phyloP scores from a whole-genome alignment of 2,113 vertebrate species.

The Mobula hypostoma region DNA sequence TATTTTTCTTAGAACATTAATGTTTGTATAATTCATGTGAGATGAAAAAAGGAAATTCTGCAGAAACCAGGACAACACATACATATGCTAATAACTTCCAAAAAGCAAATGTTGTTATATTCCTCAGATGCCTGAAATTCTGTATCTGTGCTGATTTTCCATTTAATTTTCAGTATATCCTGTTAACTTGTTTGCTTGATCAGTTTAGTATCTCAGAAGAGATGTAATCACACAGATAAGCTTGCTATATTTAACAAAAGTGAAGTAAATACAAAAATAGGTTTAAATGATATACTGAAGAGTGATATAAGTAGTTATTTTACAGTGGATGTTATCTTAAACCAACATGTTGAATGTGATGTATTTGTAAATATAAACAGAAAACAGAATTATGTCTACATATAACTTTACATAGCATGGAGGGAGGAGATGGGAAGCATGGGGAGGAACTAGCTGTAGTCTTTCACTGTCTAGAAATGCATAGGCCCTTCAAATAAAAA shows the following conservation, averaged over 20 bases:
- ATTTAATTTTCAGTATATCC: no score
- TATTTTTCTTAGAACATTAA: background rate
- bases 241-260: background rate
- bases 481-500: background rate
- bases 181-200: background rate
- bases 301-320: background rate
- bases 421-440: no score
- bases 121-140: background rate
- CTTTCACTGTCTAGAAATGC: background rate
- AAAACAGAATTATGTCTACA: background rate
- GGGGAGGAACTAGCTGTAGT: background rate
- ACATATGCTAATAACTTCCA: background rate
- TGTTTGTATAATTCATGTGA: background rate
- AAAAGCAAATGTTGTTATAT: background rate
- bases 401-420: background rate
- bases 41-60: background rate
- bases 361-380: background rate
- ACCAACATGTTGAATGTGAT: background rate
- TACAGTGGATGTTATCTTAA: background rate
- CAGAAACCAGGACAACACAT: background rate
- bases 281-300: background rate
- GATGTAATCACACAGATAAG: background rate
- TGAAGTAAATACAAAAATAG: background rate
- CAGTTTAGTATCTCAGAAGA: background rate
- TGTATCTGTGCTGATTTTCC: background rate